These are phyloP conservation scores for Ligdia adustata DNA, from an alignment of 2,888 invertebrate genomes.

Conservation along the genomic window DNA sequence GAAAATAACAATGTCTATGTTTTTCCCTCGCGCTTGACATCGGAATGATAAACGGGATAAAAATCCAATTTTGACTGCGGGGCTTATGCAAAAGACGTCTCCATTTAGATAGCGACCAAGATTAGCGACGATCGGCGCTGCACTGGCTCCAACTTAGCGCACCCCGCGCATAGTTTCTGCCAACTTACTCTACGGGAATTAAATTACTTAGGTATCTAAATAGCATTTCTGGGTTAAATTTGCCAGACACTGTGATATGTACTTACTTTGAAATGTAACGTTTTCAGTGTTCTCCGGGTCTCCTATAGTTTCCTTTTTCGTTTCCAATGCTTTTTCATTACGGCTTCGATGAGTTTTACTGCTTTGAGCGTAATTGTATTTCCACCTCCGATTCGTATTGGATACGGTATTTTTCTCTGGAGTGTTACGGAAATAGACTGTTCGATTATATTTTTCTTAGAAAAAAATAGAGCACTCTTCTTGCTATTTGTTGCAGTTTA, in stretches of 20 bases:
- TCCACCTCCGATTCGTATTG: slow-evolving; percentile 32
- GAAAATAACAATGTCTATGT: slow-evolving; percentile 25
- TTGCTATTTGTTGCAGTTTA: too few relatives aligned
- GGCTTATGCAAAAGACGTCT: slow-evolving; percentile 65
- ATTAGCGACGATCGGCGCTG: slow-evolving; percentile 60
- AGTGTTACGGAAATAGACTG: too few relatives aligned
- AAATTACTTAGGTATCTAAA: slow-evolving; percentile 71
- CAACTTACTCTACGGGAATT: slow-evolving; percentile 62
- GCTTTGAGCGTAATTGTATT: slow-evolving; percentile 50
- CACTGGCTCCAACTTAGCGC: slow-evolving; percentile 57
- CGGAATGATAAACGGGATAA: slow-evolving; percentile 54
- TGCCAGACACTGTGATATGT: slow-evolving; percentile 61
- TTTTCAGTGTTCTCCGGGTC: slow-evolving; percentile 49
- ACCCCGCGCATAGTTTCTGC: slow-evolving; percentile 59
- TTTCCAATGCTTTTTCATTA: slow-evolving; percentile 45
- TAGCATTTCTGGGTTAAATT: slow-evolving; percentile 65
- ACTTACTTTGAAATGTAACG: slow-evolving; percentile 51
- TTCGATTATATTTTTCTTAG: too few relatives aligned
- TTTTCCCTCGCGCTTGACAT: slow-evolving; percentile 36
- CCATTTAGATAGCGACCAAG: slow-evolving; percentile 62
- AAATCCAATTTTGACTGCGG: slow-evolving; percentile 62
- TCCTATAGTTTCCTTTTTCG: slow-evolving; percentile 42
- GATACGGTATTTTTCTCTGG: slow-evolving; percentile 10
- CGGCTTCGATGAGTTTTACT: slow-evolving; percentile 49
- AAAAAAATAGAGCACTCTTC: too few relatives aligned